phyloP scores from a whole-genome alignment of 1,140 invertebrate genomes.

The Papilio machaon region DNA sequence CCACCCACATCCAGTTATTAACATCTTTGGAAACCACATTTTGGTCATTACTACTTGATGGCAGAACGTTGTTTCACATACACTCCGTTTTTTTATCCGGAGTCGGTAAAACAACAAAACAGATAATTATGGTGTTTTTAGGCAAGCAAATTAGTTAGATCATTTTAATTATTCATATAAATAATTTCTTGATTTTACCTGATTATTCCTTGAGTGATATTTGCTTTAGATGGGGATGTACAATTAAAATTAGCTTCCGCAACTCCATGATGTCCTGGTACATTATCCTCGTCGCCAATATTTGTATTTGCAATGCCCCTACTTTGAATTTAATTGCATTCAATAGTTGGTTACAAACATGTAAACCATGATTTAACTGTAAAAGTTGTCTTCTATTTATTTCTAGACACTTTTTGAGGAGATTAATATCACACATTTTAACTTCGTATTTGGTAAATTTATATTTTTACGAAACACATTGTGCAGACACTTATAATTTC shows the following conservation, averaged over 20 bases:
- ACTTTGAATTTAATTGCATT: slow-evolving; percentile 54
- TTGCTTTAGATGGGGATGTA: slow-evolving; percentile 55
- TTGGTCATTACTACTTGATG: no score
- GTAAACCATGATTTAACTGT: slow-evolving; percentile 53
- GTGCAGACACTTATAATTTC: not conserved
- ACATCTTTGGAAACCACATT: no score
- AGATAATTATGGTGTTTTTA: no score
- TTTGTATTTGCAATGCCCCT: slow-evolving; percentile 55
- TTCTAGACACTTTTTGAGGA: slow-evolving; percentile 51
- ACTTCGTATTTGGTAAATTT: not conserved
- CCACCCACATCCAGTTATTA: no score
- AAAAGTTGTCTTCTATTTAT: slow-evolving; percentile 51
- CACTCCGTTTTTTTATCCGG: no score
- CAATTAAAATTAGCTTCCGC: slow-evolving; percentile 53
- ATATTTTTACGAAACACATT: not conserved
- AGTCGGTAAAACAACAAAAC: no score
- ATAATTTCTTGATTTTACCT: not conserved
- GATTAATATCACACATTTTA: slow-evolving; percentile 42
- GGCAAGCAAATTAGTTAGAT: no score
- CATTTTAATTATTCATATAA: not conserved
- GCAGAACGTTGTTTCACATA: no score
- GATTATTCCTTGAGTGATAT: slow-evolving; percentile 31
- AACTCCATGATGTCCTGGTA: slow-evolving; percentile 66
- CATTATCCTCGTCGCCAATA: slow-evolving; percentile 54
- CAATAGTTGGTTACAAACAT: slow-evolving; percentile 52